Conservation (phyloP, 2,888 invertebrate species). For the Coenonympha glycerion region DNA sequence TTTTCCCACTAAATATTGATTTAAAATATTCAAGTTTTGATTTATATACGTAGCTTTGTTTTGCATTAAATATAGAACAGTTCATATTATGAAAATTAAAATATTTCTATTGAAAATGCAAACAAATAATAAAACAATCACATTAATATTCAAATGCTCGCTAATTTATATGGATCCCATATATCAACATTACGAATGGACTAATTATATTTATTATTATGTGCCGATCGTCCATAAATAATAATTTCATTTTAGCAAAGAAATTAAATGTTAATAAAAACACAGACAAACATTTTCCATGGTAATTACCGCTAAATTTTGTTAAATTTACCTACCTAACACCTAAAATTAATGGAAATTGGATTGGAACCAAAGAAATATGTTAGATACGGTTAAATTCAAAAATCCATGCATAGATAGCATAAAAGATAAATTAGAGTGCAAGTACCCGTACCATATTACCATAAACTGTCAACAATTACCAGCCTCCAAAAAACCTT, state of each 20-base stretch:
- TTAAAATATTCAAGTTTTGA: no score
- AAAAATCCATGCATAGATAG: no score
- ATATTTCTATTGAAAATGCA: background rate
- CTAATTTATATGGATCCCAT: constrained; percentile 1
- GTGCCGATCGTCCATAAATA: background rate
- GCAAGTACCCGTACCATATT: no score
- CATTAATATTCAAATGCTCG: constrained; percentile 5
- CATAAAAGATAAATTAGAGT: no score
- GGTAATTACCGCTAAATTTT: background rate
- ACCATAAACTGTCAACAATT: no score
- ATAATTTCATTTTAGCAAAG: background rate
- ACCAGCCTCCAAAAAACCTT: no score
- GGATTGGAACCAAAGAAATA: no score
- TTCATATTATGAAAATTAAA: background rate
- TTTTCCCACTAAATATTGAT: no score
- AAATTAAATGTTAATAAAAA: background rate
- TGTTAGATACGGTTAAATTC: no score
- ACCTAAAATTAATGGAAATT: no score
- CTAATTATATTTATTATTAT: constrained; percentile 8
- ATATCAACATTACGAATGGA: background rate
- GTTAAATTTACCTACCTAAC: background rate
- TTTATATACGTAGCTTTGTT: no score
- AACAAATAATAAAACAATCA: constrained; percentile 1
- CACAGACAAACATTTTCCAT: background rate
- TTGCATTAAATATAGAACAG: no score